phyloP scores from a whole-genome alignment of 2,888 invertebrate genomes.

The Cactoblastis cactorum region DNA sequence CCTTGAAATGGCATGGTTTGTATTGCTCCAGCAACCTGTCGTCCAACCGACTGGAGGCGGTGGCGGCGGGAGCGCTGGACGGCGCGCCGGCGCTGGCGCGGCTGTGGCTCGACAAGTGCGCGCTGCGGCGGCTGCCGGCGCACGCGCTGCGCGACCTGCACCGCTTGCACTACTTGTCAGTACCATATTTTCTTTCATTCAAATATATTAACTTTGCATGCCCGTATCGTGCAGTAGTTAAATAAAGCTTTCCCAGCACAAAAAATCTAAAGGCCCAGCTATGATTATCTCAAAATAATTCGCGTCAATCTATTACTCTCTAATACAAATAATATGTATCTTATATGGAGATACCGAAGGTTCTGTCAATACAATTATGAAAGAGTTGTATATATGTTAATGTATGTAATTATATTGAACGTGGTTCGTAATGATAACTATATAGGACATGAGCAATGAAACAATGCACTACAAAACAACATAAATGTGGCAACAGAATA shows the following conservation, averaged over 20 bases:
- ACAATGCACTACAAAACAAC: neutral
- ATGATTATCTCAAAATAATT: too few species aligned
- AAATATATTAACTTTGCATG: too few species aligned
- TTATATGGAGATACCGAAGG: too few species aligned
- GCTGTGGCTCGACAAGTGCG: slow-evolving; percentile 82
- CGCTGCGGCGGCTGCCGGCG: slow-evolving; percentile 75
- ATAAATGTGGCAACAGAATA: neutral
- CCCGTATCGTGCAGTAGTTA: too few species aligned
- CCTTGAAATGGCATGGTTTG: neutral
- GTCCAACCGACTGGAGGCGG: slow-evolving; percentile 85
- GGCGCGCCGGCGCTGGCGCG: slow-evolving; percentile 79
- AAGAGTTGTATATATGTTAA: too few species aligned
- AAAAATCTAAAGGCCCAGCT: too few species aligned
- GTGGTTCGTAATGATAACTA: neutral
- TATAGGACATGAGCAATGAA: neutral
- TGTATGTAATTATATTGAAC: too few species aligned
- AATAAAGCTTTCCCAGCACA: too few species aligned
- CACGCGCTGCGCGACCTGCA: slow-evolving; percentile 72
- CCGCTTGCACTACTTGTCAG: slow-evolving; percentile 81
- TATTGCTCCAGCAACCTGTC: slow-evolving; percentile 82
- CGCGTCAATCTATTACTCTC: too few species aligned
- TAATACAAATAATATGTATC: too few species aligned
- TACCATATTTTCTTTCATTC: too few species aligned
- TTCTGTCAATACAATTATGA: too few species aligned
- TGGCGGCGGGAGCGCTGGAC: slow-evolving; percentile 83